Base-by-base conservation (phyloP, 2,888 invertebrate species). In the Neoscelio sp. region DNA sequence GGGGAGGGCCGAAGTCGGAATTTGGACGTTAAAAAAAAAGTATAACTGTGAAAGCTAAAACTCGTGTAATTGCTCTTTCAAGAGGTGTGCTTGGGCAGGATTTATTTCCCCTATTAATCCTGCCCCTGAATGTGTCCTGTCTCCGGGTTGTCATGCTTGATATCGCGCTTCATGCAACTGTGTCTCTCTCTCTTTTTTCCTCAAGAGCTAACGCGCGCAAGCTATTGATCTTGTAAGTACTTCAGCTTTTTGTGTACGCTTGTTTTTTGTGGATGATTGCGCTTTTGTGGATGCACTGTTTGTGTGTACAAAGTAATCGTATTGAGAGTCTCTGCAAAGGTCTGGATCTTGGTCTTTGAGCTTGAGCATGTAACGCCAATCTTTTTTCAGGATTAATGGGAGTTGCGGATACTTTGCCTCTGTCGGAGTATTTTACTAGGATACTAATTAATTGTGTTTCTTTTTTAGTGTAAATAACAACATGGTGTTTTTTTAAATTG, bases 191-290 rank as follows among this genome's bases (percentile, higher is more conserved):
- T 44, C 62, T 2, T 20, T 38, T 67, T 44, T 44, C 28, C 52
- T 60, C 38, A 75, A 10, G 40, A 62, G 48, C 58, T 56, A 77
- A 70, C 26, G 46, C 10, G 44, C 30, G 8, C 44, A 62, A 64
- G 56, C 54, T 70, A 62, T 48, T 58, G 62, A 46, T 26, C 38
- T 64, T 60, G 65, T 71, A 65, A 71, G 71, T 77, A 77, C 46
- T 30, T 30, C 26, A 23, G 62, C 71, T 77, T 76, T 60, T 5
- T 58, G 56, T 77, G 46, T 54, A 23, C 17, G 68, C 62, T 75
- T 75, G 18, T 28, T 64, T 42, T 35, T 23, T 48, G n/a, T 30
- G 56, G 52, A 42, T 52, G 65, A 44, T 8, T 65, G 50, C 17
- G 58, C 38, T 60, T 76, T 20, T 40, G 8, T 54, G 58, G 20